A percentile compares a stretch with the other conserved stretches of the same genome.
phyloP scores from a whole-genome alignment of 2,113 vertebrate species.

The Paratilapia polleni region DNA sequence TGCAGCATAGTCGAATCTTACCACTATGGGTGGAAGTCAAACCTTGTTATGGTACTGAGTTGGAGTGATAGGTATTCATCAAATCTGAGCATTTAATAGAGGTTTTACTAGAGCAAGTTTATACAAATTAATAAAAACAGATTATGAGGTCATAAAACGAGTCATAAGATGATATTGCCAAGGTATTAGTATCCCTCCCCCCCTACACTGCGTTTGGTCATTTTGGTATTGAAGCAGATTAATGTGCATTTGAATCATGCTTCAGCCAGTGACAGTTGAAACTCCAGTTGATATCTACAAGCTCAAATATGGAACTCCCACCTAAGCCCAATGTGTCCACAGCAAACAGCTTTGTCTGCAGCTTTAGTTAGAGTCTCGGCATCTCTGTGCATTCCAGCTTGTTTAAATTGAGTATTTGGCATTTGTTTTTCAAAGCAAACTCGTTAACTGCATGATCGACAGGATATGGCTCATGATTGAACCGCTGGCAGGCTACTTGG shows the following conservation, averaged over 20 bases:
- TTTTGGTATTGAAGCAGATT: background rate
- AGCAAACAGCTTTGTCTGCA: background rate
- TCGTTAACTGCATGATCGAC: conserved; percentile 6
- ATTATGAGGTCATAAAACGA: background rate
- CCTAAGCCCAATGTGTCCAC: background rate
- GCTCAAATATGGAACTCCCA: background rate
- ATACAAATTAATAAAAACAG: background rate
- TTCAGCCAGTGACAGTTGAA: background rate
- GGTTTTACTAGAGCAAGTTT: background rate
- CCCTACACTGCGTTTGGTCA: background rate
- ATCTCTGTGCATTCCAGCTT: background rate
- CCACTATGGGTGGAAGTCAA: background rate
- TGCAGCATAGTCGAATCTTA: background rate
- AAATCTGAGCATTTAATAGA: background rate
- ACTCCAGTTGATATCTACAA: background rate
- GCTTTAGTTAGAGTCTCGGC: background rate
- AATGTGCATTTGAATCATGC: background rate
- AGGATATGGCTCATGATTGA: conserved; percentile 33
- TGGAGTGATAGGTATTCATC: background rate
- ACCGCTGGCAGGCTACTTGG: conserved; percentile 21
- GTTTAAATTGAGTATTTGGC: background rate
- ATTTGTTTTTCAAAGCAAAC: background rate
- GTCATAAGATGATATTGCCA: conserved; percentile 1
- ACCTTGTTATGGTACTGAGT: background rate
- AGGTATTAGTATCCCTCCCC: background rate